Percentiles rank a stretch among this genome's conserved stretches.
Evolutionary conservation across 2,888 invertebrate genomes (phyloP).

Genomic region (Drosophila lutescens): DNA sequence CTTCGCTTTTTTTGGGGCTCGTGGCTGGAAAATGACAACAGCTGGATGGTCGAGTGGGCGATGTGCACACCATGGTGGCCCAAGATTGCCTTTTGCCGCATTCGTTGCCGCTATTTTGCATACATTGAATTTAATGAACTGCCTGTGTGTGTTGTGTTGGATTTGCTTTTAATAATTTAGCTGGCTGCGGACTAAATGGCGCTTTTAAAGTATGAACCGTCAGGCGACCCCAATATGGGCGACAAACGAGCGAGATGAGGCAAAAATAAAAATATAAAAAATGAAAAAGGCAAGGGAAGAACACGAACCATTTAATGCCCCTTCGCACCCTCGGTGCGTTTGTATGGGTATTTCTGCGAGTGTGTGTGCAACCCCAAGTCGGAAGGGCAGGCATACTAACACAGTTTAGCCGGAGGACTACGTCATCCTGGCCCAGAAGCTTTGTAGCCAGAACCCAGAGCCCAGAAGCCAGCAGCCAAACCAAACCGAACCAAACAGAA

Average conservation of each 20-base stretch:
- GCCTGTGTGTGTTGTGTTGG: slow-evolving; percentile 32
- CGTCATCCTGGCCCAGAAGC: slow-evolving; percentile 69
- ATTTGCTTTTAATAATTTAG: slow-evolving; percentile 75
- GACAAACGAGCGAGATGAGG: slow-evolving; percentile 34
- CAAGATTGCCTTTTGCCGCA: slow-evolving; percentile 43
- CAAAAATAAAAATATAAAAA: slow-evolving; percentile 29
- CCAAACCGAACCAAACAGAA: slow-evolving; percentile 23
- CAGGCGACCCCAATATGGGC: slow-evolving; percentile 66
- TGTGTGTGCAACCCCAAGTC: slow-evolving; percentile 63
- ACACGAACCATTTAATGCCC: slow-evolving; percentile 66
- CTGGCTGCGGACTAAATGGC: slow-evolving; percentile 66
- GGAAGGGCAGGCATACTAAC: slow-evolving; percentile 67
- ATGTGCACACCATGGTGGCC: slow-evolving; percentile 4
- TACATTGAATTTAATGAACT: slow-evolving; percentile 73
- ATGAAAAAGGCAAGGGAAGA: slow-evolving; percentile 3
- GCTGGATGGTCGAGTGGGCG: slow-evolving; percentile 11
- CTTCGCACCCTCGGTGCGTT: slow-evolving; percentile 29
- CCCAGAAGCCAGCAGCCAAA: slow-evolving; percentile 4
- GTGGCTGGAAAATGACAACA: slow-evolving; percentile 41
- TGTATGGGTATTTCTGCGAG: slow-evolving; percentile 40
- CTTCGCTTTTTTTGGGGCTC: slow-evolving; percentile 54
- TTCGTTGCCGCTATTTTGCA: slow-evolving; percentile 69
- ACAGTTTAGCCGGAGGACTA: slow-evolving; percentile 72
- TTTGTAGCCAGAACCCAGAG: slow-evolving; percentile 7
- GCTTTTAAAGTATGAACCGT: slow-evolving; percentile 73